Evolutionary conservation across 2,888 invertebrate genomes (phyloP).

Genomic region (Lysandra bellargus): DNA sequence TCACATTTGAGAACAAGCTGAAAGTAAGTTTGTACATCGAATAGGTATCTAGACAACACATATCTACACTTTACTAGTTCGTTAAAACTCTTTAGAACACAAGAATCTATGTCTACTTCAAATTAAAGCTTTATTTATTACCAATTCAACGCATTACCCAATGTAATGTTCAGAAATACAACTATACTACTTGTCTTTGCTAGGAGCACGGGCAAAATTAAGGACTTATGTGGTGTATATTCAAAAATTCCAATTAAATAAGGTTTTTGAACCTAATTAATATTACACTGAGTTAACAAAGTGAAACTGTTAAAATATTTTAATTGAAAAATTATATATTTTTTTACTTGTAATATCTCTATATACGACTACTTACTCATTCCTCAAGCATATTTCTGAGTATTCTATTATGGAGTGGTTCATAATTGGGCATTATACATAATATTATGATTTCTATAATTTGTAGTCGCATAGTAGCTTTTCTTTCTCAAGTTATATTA

Average conservation of each 20-base stretch:
- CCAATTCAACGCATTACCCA: constrained; percentile 62
- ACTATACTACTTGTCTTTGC: constrained; percentile 58
- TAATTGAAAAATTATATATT: no score
- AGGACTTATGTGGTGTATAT: not conserved
- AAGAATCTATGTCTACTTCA: constrained; percentile 73
- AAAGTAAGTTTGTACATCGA: constrained; percentile 41
- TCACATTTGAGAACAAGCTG: constrained; percentile 26
- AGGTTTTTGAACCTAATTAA: not conserved
- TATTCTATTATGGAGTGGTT: not conserved
- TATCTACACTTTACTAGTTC: constrained; percentile 51
- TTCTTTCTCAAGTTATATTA: no score
- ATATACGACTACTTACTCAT: not conserved
- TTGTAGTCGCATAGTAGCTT: no score
- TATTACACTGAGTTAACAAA: no score
- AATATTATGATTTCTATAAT: not conserved
- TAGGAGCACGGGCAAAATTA: constrained; percentile 50
- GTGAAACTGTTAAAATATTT: no score
- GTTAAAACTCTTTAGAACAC: constrained; percentile 67
- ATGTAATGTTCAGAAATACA: constrained; percentile 58
- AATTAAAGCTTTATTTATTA: constrained; percentile 78
- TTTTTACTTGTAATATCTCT: no score
- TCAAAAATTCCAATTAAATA: not conserved
- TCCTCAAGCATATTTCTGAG: not conserved
- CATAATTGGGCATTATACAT: not conserved
- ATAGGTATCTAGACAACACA: constrained; percentile 41